Base-by-base conservation (phyloP, 53 echinoderm and acorn worm genomes). In the Astropecten irregularis region DNA sequence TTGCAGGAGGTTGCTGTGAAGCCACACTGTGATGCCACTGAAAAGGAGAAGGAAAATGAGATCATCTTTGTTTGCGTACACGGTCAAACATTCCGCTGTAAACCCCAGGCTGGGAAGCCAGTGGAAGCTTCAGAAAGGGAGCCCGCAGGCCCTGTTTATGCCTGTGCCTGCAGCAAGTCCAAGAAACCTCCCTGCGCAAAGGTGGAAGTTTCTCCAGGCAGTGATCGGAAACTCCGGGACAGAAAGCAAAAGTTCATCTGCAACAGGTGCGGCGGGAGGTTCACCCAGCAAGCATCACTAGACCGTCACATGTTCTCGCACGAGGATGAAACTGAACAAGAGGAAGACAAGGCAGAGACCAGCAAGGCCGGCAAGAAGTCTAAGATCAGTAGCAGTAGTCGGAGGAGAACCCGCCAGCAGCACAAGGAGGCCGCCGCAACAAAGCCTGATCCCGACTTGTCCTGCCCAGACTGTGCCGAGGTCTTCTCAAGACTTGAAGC, bases 61-160 rank as follows among this genome's bases (percentile, higher is more conserved):
- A 34, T 71, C 50, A 30, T 71, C 20, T 71, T 71, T 34, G 48
- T 71, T 51, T 71, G 71, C 71, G 31, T 49, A 14, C 71, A 71
- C n/a, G 71, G 71, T 1, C 71, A 71, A 16, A 31, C 71, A 4
- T 71, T 71, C 51, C 71, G 71, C 25, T 71, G 71, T n/a, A 71
- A 51, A 51, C 71, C 71, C 5, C 71, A 71, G n/a, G 51, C 52
- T 11, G 71, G 71, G 4, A 71, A 18, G 2, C 51, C 20, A 31
- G 19, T 50, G 11, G 33, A 31, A 4, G 20, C 33, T 0, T 4
- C 71, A 1, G 50, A 18, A n/a, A 16, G 32, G 52, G 52, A 31
- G 28, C n/a, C 13, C 10, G n/a, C 33, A 18, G 3, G 0, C 0
- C 3, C 71, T 15, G 13, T 1, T 2, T 4, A 15, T 49, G 28